These are phyloP conservation scores for Triops cancriformis DNA, from an alignment of 1,140 invertebrate species.

Conservation along the genomic window DNA sequence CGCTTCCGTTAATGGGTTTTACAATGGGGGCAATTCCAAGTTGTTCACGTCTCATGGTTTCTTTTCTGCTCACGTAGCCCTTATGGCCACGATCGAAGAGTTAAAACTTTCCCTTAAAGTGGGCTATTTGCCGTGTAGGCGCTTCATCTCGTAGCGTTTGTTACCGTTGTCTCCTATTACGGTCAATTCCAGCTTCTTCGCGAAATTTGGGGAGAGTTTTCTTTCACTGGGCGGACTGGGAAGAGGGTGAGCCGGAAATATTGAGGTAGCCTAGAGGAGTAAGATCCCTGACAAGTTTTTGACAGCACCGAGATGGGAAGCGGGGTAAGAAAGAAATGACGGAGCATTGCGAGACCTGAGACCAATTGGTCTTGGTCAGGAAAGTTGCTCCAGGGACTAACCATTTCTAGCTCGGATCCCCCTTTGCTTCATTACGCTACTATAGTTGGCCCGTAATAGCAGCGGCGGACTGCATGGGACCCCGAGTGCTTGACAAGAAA, in stretches of 20 bases:
- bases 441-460: neutral
- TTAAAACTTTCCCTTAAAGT: neutral
- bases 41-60: neutral
- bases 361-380: constrained; percentile 7
- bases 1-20: neutral
- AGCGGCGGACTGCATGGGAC: neutral
- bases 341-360: constrained; percentile 1
- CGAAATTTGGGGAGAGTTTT: no score
- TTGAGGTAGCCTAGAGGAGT: neutral
- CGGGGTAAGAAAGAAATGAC: neutral
- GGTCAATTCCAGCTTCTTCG: neutral
- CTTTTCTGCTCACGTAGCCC: neutral
- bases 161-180: neutral
- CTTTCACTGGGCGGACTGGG: neutral
- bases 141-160: neutral
- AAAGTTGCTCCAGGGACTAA: neutral
- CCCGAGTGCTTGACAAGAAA: neutral
- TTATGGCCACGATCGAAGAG: no score
- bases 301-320: neutral
- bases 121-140: neutral
- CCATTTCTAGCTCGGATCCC: neutral
- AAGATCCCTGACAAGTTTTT: neutral
- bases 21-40: neutral
- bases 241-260: neutral
- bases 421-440: neutral